Percentiles rank a stretch among this genome's conserved stretches.
Conservation (phyloP, 64 coral and sea anemone genomes). For the Montipora efflorescens region DNA sequence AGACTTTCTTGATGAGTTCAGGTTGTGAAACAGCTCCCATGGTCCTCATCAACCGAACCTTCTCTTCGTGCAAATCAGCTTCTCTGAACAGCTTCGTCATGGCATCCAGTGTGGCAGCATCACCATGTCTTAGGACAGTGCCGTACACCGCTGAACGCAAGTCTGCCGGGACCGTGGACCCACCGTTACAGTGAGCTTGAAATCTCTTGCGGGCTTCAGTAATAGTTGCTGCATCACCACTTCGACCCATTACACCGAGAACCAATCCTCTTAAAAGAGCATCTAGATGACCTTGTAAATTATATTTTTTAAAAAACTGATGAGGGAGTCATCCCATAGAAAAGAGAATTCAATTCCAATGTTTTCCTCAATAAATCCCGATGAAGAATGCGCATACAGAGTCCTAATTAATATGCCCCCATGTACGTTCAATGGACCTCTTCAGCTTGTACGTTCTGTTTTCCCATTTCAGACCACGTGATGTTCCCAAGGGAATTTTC, state of each 20-base stretch:
- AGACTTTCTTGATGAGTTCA: conserved; percentile 89
- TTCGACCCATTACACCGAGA: conserved; percentile 81
- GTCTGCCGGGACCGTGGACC: conserved; percentile 78
- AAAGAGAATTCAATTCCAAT: too few relatives aligned
- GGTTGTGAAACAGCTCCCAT: conserved; percentile 90
- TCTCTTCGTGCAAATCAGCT: conserved; percentile 91
- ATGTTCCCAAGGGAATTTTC: too few relatives aligned
- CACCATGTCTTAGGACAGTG: conserved; percentile 88
- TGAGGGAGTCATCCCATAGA: not conserved
- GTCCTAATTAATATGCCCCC: too few relatives aligned
- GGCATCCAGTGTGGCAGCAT: conserved; percentile 58
- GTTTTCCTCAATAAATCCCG: too few relatives aligned
- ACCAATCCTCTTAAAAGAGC: conserved; percentile 87
- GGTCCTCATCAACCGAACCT: conserved; percentile 81
- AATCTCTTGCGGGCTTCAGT: conserved; percentile 86
- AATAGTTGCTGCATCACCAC: conserved; percentile 78
- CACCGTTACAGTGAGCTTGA: conserved; percentile 81
- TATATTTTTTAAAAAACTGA: too few relatives aligned
- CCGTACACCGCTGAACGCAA: conserved; percentile 87
- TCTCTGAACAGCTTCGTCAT: conserved; percentile 78
- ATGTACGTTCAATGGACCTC: too few relatives aligned
- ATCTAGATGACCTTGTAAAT: conserved; percentile 85
- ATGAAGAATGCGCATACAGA: too few relatives aligned
- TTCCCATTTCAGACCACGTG: too few relatives aligned
- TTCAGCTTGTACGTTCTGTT: too few relatives aligned